Percentiles rank a stretch among this genome's conserved stretches.
Conservation (phyloP, 2,797 vertebrate species). For the Lemur catta region DNA sequence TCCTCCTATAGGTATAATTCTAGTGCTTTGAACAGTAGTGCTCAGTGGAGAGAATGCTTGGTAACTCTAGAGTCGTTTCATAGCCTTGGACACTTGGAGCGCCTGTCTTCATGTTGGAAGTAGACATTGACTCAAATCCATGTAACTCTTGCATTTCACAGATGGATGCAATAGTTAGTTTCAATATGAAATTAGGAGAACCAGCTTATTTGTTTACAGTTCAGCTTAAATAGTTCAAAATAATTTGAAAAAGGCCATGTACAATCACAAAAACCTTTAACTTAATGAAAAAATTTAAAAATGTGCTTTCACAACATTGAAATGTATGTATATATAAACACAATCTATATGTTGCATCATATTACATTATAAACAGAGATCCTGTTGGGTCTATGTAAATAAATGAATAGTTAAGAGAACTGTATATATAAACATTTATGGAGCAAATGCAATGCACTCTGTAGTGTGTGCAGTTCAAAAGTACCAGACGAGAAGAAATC, state of each 20-base stretch:
- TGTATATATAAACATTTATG: background rate
- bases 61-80: background rate
- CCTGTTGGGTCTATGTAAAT: background rate
- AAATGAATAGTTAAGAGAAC: background rate
- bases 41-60: background rate
- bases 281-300: background rate
- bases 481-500: background rate
- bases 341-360: background rate
- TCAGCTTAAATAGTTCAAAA: background rate
- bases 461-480: background rate
- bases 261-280: background rate
- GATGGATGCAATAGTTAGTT: background rate
- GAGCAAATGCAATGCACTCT: background rate
- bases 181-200: slow-evolving; percentile 29
- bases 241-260: background rate
- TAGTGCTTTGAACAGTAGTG: background rate
- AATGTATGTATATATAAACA: background rate
- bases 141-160: background rate
- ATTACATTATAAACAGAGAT: background rate
- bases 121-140: background rate
- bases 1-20: background rate
- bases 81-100: background rate
- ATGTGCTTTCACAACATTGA: background rate
- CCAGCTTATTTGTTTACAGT: background rate
- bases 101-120: background rate